These are phyloP conservation scores for Eubucco bourcierii DNA, from an alignment of 2,113 vertebrate species.

Conservation along the genomic window DNA sequence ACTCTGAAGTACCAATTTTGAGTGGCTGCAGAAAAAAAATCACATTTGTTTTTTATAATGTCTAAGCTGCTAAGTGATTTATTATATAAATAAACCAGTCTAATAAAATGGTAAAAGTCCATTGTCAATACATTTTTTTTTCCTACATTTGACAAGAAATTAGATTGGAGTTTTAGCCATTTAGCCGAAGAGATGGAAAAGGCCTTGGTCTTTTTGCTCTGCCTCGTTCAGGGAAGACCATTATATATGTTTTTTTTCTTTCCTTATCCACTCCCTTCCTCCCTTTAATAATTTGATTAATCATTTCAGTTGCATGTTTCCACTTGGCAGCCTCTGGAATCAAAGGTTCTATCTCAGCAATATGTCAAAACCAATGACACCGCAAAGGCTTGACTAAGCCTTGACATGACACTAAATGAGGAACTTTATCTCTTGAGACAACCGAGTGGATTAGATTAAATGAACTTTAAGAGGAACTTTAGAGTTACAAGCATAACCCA, in stretches of 20 bases:
- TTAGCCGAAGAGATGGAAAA: not conserved
- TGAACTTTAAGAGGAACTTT: slow-evolving; percentile 14
- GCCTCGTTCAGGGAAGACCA: not conserved
- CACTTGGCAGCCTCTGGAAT: not conserved
- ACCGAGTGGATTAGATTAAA: slow-evolving; percentile 38
- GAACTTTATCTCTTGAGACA: slow-evolving; percentile 35
- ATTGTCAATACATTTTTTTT: not conserved
- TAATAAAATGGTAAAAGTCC: not conserved
- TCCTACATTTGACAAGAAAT: not conserved
- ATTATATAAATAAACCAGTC: not conserved
- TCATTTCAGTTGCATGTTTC: slow-evolving; percentile 42
- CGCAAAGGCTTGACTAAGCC: slow-evolving; percentile 19
- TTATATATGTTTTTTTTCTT: not conserved
- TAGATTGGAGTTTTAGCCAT: not conserved
- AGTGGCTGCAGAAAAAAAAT: not conserved
- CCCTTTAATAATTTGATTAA: slow-evolving; percentile 26
- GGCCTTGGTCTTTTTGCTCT: not conserved
- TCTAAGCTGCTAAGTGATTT: not conserved
- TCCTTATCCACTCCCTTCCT: not conserved
- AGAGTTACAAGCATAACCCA: not conserved
- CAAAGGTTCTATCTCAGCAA: slow-evolving; percentile 41
- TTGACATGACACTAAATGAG: slow-evolving; percentile 38
- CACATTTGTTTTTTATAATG: not conserved
- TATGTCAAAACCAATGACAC: slow-evolving; percentile 27
- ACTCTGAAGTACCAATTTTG: not conserved